phyloP scores from a whole-genome alignment of 2,888 invertebrate genomes.

The Bombylius major region DNA sequence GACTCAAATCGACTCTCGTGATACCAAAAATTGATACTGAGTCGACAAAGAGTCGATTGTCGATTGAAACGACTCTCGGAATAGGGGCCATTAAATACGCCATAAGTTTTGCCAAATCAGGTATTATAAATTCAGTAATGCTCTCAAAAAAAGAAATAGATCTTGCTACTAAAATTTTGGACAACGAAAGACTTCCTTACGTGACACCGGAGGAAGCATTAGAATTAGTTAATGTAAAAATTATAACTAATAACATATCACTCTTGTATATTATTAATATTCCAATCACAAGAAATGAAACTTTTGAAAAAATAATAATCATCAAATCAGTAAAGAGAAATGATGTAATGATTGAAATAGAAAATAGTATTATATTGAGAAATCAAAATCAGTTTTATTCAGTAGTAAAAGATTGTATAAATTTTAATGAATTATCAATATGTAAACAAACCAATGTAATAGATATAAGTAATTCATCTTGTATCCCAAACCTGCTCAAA shows the following conservation, averaged over 20 bases:
- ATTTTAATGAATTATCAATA: conserved; percentile 9
- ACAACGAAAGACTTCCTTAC: conserved; percentile 12
- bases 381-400: conserved; percentile 9
- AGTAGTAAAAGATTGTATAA: conserved; percentile 9
- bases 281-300: conserved; percentile 10
- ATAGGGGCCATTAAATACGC: too few relatives aligned
- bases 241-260: conserved; percentile 10
- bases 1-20: too few relatives aligned
- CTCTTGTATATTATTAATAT: conserved; percentile 15
- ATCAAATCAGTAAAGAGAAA: conserved; percentile 11
- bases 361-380: conserved; percentile 8
- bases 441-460: conserved; percentile 9
- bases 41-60: too few relatives aligned
- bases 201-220: conserved; percentile 14
- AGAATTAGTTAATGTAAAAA: conserved; percentile 15
- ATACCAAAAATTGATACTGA: too few relatives aligned
- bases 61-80: too few relatives aligned
- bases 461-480: conserved; percentile 10
- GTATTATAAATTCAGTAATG: conserved; percentile 10
- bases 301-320: conserved; percentile 8
- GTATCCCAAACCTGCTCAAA: conserved; percentile 12
- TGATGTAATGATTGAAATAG: conserved; percentile 8
- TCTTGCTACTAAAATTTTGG: conserved; percentile 8
- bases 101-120: conserved; percentile 10
- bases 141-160: conserved; percentile 10